Evolutionary conservation across 2,888 invertebrate species (phyloP).

Genomic region (Drosophila kanekoi): DNA sequence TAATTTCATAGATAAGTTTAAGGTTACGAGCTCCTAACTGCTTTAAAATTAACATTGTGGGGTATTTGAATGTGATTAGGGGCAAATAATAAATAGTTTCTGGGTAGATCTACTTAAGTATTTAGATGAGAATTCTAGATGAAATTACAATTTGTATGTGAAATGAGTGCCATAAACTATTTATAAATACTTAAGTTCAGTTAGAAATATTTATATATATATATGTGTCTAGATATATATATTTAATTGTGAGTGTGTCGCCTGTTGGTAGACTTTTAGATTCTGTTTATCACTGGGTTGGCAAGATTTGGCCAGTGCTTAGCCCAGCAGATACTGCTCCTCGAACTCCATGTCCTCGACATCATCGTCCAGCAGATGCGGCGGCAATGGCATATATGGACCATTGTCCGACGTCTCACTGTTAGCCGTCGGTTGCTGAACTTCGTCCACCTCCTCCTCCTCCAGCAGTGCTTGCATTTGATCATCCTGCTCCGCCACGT

Average conservation of each 20-base stretch:
- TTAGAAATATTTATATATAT: conserved; percentile 6
- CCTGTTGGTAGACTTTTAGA: conserved; percentile 15
- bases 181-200: conserved; percentile 42
- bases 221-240: neutral
- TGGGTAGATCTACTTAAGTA: conserved; percentile 36
- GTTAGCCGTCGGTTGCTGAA: neutral
- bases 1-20: conserved; percentile 31
- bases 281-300: conserved; percentile 32
- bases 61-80: conserved; percentile 15
- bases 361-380: conserved; percentile 68
- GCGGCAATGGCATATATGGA: conserved; percentile 70
- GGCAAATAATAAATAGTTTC: conserved; percentile 58
- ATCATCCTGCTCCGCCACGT: conserved; percentile 37
- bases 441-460: conserved; percentile 20
- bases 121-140: conserved; percentile 35
- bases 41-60: conserved; percentile 8
- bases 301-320: conserved; percentile 18
- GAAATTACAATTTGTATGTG: conserved; percentile 25
- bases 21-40: conserved; percentile 16
- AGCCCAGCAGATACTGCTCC: conserved; percentile 70
- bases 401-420: conserved; percentile 33
- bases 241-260: conserved; percentile 12
- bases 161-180: conserved; percentile 18
- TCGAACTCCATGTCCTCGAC: conserved; percentile 61
- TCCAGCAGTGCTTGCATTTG: conserved; percentile 31